Conservation (phyloP, 2,888 invertebrate species). For the Plebejus anna region DNA sequence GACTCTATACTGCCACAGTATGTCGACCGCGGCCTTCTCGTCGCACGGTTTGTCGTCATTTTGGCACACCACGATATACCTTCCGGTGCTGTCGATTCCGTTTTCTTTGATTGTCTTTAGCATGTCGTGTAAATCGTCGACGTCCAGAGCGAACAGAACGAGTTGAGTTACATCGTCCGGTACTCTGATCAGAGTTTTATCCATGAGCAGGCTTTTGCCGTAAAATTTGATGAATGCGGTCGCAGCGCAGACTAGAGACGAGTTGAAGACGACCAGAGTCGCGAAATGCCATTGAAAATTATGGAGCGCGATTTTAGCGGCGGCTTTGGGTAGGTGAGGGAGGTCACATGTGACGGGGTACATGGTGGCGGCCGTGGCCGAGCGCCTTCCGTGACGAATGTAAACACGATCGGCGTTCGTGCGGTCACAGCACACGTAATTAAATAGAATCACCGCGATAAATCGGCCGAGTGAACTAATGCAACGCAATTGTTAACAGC, state of each 20-base stretch:
- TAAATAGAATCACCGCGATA: slow-evolving; percentile 36
- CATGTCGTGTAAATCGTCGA: slow-evolving; percentile 45
- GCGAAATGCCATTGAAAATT: slow-evolving; percentile 58
- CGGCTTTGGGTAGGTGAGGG: slow-evolving; percentile 48
- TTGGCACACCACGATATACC: slow-evolving; percentile 57
- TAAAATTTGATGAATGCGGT: slow-evolving; percentile 52
- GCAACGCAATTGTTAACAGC: background rate
- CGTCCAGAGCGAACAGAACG: slow-evolving; percentile 51
- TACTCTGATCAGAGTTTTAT: slow-evolving; percentile 42
- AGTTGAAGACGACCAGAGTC: slow-evolving; percentile 57
- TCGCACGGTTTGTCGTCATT: slow-evolving; percentile 50
- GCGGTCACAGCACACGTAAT: slow-evolving; percentile 35
- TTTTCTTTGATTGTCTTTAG: slow-evolving; percentile 48
- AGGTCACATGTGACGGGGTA: slow-evolving; percentile 34
- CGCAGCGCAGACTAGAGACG: slow-evolving; percentile 47
- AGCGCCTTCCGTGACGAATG: slow-evolving; percentile 36
- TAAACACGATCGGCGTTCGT: slow-evolving; percentile 36
- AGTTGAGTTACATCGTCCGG: slow-evolving; percentile 47
- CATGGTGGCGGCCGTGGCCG: slow-evolving; percentile 23
- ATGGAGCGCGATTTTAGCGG: slow-evolving; percentile 53
- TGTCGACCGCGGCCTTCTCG: slow-evolving; percentile 47
- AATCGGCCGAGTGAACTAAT: background rate
- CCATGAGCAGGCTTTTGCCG: slow-evolving; percentile 49
- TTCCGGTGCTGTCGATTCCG: slow-evolving; percentile 57
- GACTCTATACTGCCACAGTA: slow-evolving; percentile 57